phyloP scores from a whole-genome alignment of 2,797 vertebrate genomes.

The Diplodus puntazzo region DNA sequence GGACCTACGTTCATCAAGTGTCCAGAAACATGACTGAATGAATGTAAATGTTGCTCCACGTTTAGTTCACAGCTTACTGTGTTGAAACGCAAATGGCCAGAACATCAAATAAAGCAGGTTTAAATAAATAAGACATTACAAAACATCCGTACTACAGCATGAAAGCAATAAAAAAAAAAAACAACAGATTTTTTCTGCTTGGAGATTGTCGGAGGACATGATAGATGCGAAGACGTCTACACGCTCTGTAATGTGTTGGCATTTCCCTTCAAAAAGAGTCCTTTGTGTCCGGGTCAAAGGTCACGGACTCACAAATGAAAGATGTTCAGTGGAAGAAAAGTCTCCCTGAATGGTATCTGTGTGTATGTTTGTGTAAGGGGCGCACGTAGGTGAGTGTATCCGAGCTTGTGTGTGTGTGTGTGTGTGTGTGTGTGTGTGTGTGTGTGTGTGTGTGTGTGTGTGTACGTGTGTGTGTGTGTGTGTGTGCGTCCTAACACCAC shows the following conservation, averaged over 20 bases:
- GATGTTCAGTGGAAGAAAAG: conserved; percentile 23
- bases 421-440: conserved; percentile 25
- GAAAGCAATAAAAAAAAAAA: background rate
- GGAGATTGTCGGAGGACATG: background rate
- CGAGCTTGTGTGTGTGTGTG: background rate
- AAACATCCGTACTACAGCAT: background rate
- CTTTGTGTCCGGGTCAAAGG: conserved; percentile 56
- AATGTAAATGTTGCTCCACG: background rate
- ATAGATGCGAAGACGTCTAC: background rate
- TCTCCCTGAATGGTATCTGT: conserved; percentile 21
- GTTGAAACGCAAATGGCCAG: background rate
- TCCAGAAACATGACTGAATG: background rate
- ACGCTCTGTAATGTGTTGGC: background rate
- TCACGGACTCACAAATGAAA: conserved; percentile 16
- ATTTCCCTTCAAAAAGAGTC: conserved; percentile 12
- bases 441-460: too few species aligned
- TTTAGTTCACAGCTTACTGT: background rate
- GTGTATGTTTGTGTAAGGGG: conserved; percentile 18
- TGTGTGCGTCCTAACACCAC: conserved; percentile 35
- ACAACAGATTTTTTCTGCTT: too few species aligned
- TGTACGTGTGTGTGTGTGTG: conserved; percentile 8
- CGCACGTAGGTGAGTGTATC: conserved; percentile 4
- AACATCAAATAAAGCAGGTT: background rate
- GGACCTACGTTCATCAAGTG: background rate
- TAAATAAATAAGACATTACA: background rate